Conservation (phyloP, 2,113 vertebrate species). For the Ictalurus furcatus region DNA sequence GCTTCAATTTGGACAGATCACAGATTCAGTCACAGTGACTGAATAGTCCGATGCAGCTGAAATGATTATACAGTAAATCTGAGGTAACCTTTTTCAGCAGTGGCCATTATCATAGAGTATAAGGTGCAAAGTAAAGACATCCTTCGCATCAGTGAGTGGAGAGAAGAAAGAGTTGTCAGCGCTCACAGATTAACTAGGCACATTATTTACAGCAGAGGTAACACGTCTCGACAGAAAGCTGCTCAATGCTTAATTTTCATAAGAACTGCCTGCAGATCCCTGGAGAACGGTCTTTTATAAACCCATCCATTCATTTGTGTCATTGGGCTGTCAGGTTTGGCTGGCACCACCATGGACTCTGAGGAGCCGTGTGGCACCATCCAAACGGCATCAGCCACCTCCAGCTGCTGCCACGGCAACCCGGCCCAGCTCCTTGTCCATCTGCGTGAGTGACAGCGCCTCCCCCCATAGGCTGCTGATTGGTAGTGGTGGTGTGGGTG, state of each 20-base stretch:
- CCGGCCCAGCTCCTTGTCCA: constrained; percentile 46
- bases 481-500: constrained; percentile 51
- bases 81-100: constrained; percentile 7
- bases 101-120: constrained; percentile 26
- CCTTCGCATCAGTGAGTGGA: constrained; percentile 27
- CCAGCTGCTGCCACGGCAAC: constrained; percentile 54
- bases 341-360: constrained; percentile 31
- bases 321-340: constrained; percentile 48
- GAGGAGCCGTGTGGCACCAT: constrained; percentile 45
- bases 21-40: neutral
- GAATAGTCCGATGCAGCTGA: neutral
- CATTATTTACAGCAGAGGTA: constrained; percentile 54
- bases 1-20: neutral
- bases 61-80: constrained; percentile 26
- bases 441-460: constrained; percentile 54
- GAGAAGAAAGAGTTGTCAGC: constrained; percentile 21
- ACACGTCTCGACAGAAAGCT: constrained; percentile 39
- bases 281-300: constrained; percentile 43
- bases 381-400: constrained; percentile 38
- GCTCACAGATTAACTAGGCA: constrained; percentile 43
- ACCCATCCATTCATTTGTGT: constrained; percentile 48
- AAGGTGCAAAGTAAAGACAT: constrained; percentile 15
- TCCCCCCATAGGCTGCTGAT: constrained; percentile 47
- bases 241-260: constrained; percentile 48
- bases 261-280: constrained; percentile 39